Conservation (phyloP, 2,888 invertebrate genomes). For the Morpho helenor region DNA sequence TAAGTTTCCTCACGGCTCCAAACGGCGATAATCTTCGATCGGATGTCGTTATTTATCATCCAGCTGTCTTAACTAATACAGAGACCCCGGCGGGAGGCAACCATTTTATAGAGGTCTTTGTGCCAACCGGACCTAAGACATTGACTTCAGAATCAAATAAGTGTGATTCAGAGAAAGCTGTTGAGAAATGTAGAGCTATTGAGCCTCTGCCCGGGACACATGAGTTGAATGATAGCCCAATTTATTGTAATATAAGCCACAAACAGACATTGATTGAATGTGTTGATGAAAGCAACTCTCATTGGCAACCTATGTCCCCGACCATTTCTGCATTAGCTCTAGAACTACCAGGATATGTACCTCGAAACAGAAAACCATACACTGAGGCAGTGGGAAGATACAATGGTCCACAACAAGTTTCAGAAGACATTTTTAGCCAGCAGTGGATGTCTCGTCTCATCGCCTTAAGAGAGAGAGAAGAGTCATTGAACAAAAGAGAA, state of each 20-base stretch:
- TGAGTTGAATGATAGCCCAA: constrained; percentile 50
- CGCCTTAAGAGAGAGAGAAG: constrained; percentile 71
- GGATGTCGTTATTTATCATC: constrained; percentile 67
- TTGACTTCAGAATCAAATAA: constrained; percentile 50
- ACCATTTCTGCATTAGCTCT: constrained; percentile 67
- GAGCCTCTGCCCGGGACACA: constrained; percentile 54
- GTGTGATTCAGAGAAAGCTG: constrained; percentile 69
- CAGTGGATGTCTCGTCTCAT: constrained; percentile 79
- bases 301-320: constrained; percentile 53
- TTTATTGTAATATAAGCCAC: constrained; percentile 58
- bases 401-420: constrained; percentile 67
- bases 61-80: constrained; percentile 66
- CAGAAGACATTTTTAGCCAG: constrained; percentile 74
- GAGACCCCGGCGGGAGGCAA: constrained; percentile 42
- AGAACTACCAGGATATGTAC: constrained; percentile 71
- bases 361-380: constrained; percentile 56
- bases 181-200: constrained; percentile 48
- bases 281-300: constrained; percentile 34
- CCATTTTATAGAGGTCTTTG: constrained; percentile 46
- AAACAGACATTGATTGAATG: constrained; percentile 36
- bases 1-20: constrained; percentile 56
- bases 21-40: constrained; percentile 49
- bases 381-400: constrained; percentile 44
- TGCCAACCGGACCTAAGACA: constrained; percentile 36
- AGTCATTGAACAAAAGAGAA: constrained; percentile 72